Base-by-base conservation (phyloP, 2,888 invertebrate genomes). In the Halictus ligatus region DNA sequence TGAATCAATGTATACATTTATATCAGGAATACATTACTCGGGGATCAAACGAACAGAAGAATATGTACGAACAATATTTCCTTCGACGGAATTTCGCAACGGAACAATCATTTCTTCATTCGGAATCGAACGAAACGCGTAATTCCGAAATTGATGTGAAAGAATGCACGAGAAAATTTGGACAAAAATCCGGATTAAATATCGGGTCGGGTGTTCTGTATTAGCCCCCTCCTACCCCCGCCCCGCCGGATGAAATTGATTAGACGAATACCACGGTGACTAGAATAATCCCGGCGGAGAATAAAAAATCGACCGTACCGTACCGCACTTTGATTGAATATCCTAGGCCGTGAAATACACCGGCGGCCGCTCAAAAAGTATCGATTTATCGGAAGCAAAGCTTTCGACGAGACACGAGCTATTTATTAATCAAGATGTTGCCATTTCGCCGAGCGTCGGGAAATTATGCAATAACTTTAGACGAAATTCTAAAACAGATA, bases 381-480 rank as follows among this genome's bases (percentile, higher is more conserved):
- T 81, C 76, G 81, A 81, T 81, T 81, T 81, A 81, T 81, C 76
- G 81, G 58, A 25, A 71, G 58, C 54, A 10, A 76, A 81, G 76
- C 58, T 35, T 35, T 50, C 71, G 29, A 13, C 25, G 29, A 12
- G 69, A 46, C 29, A 10, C 73, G 58, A 67, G 76, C 75, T 67
- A 83, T 83, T 83, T 83, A 80, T 83, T 80, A 80, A 83, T 72
- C 71, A 73, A 73, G 72, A 64, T 60, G 58, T 58, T 58, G n/a
- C 1, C 58, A 12, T n/a, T 1, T n/a, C 21, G 0, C 48, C 4
- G 12, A n/a, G 5, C n/a, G 12, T n/a, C n/a, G 12, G n/a, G 58
- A 58, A 58, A 58, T 58, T n/a, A 12, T 58, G 4, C n/a, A 58
- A 58, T 58, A 58, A n/a, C 25, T n/a, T n/a, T 58, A 58, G 12